Evolutionary conservation across 2,888 invertebrate species (phyloP).

Genomic region (Gymnoscelis rufifasciata): DNA sequence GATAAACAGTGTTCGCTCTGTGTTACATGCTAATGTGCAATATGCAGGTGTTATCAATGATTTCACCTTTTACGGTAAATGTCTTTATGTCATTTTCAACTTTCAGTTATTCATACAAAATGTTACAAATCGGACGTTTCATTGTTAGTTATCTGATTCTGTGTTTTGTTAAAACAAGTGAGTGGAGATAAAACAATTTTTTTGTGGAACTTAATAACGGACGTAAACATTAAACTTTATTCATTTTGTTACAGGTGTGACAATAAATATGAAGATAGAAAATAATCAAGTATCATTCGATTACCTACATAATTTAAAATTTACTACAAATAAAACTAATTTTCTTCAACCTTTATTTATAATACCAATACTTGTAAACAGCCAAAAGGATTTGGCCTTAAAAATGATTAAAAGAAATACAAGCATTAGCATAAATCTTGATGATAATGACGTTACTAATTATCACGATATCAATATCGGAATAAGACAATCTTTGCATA

Average conservation of each 20-base stretch:
- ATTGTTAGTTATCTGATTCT: slow-evolving; percentile 4
- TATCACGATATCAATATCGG: slow-evolving; percentile 34
- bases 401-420: background rate
- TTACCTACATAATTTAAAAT: slow-evolving; percentile 12
- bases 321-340: slow-evolving; percentile 12
- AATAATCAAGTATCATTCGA: slow-evolving; percentile 18
- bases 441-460: slow-evolving; percentile 10
- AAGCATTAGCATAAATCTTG: background rate
- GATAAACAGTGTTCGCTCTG: background rate
- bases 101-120: slow-evolving; percentile 17
- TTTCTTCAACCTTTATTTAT: slow-evolving; percentile 21
- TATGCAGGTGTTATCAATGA: slow-evolving; percentile 6
- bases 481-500: slow-evolving; percentile 36
- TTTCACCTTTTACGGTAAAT: slow-evolving; percentile 10
- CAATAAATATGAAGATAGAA: slow-evolving; percentile 1
- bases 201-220: too few species aligned
- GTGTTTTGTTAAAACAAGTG: slow-evolving; percentile 5
- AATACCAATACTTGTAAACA: slow-evolving; percentile 20
- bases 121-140: slow-evolving; percentile 14
- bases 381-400: too few species aligned
- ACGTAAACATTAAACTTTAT: too few species aligned
- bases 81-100: background rate
- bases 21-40: background rate
- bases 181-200: background rate
- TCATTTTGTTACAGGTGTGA: slow-evolving; percentile 18